phyloP scores from a whole-genome alignment of 2,797 vertebrate species.

The Sebastolobus altivelis region DNA sequence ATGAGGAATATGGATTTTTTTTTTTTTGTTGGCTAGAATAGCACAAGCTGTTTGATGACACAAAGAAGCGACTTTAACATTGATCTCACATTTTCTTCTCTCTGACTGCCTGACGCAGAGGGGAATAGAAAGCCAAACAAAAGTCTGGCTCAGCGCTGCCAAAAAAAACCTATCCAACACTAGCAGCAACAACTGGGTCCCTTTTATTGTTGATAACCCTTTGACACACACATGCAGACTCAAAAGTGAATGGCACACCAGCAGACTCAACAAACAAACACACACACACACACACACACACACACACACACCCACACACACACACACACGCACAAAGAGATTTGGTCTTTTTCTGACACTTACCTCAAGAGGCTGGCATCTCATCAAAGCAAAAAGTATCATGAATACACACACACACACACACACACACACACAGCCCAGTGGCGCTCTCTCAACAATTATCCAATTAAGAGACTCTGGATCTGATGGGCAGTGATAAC shows the following conservation, averaged over 20 bases:
- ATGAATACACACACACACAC: slow-evolving; percentile 20
- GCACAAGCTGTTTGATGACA: slow-evolving; percentile 55
- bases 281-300: slow-evolving; percentile 30
- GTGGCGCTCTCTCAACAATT: slow-evolving; percentile 42
- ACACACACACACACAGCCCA: slow-evolving; percentile 1
- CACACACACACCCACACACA: slow-evolving; percentile 24
- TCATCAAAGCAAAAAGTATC: slow-evolving; percentile 48
- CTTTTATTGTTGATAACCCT: slow-evolving; percentile 64
- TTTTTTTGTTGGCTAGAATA: slow-evolving; percentile 53
- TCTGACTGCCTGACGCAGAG: slow-evolving; percentile 38
- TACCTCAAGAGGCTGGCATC: slow-evolving; percentile 52
- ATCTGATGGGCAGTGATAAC: slow-evolving; percentile 60
- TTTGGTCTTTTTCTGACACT: slow-evolving; percentile 55
- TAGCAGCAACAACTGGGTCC: slow-evolving; percentile 42
- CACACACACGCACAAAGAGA: slow-evolving; percentile 29
- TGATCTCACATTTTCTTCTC: slow-evolving; percentile 62
- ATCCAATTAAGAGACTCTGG: slow-evolving; percentile 57
- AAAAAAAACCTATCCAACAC: slow-evolving; percentile 39
- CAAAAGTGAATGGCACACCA: slow-evolving; percentile 22
- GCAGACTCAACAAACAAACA: slow-evolving; percentile 13
- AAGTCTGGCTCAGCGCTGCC: slow-evolving; percentile 35
- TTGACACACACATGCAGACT: slow-evolving; percentile 11
- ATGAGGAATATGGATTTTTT: slow-evolving; percentile 66
- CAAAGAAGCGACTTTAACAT: slow-evolving; percentile 47
- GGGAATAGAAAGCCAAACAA: slow-evolving; percentile 44